These are phyloP conservation scores for Oryctes rhinoceros DNA, from an alignment of 1,140 invertebrate species.

Conservation along the genomic window DNA sequence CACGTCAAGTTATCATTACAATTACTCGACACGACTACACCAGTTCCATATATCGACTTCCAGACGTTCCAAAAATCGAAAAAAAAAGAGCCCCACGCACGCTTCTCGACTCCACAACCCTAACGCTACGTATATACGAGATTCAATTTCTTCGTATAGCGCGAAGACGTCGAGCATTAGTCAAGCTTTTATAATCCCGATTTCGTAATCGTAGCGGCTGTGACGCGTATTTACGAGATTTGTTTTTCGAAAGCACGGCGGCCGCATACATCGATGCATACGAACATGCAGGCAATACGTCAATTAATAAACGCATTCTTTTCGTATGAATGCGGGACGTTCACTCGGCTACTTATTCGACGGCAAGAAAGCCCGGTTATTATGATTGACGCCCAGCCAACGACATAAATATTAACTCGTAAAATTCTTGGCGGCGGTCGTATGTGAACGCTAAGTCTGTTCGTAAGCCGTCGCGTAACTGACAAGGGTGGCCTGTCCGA, in stretches of 20 bases:
- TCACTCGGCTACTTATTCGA: not conserved
- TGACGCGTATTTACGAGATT: not conserved
- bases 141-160: no score
- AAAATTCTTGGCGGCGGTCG: not conserved
- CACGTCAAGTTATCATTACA: no score
- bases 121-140: no score
- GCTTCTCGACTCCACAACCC: no score
- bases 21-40: no score
- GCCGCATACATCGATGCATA: not conserved
- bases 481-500: not conserved
- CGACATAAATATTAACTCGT: slow-evolving; percentile 33
- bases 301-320: slow-evolving; percentile 23
- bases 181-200: not conserved
- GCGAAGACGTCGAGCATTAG: no score
- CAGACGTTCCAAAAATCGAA: no score
- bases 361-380: not conserved
- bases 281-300: not conserved
- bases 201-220: not conserved
- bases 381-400: slow-evolving; percentile 25
- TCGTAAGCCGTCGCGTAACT: not conserved
- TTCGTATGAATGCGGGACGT: not conserved
- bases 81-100: no score
- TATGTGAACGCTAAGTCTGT: not conserved
- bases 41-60: no score
- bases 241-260: slow-evolving; percentile 2